Conservation (phyloP, 2,888 invertebrate species). For the Escarpia spicata region DNA sequence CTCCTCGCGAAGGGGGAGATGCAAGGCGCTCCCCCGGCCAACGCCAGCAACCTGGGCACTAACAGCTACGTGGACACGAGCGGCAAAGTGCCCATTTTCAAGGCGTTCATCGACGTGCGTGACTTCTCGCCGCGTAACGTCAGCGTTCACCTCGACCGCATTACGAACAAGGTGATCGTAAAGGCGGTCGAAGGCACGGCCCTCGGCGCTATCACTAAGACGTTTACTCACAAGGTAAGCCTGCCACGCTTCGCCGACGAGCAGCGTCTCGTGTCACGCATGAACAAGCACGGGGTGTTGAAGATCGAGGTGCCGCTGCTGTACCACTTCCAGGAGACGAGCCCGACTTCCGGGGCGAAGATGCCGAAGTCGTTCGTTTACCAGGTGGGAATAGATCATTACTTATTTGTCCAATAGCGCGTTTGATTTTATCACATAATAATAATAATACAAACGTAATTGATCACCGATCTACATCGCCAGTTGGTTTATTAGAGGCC, state of each 20-base stretch:
- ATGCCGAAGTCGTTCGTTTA: conserved; percentile 37
- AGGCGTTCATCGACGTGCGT: conserved; percentile 42
- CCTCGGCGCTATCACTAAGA: conserved; percentile 30
- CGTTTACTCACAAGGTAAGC: conserved; percentile 40
- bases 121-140: conserved; percentile 37
- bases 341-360: background rate
- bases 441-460: too few species aligned
- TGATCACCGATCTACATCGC: too few species aligned
- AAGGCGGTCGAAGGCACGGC: conserved; percentile 23
- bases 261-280: conserved; percentile 31
- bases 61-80: conserved; percentile 42
- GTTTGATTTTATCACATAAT: background rate
- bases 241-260: conserved; percentile 43
- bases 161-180: conserved; percentile 34
- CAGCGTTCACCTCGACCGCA: conserved; percentile 39
- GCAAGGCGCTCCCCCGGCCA: background rate
- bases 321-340: conserved; percentile 40
- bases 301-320: conserved; percentile 41
- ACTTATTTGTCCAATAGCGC: background rate
- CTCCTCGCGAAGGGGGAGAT: conserved; percentile 20
- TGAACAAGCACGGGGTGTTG: conserved; percentile 37
- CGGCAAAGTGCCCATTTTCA: conserved; percentile 37
- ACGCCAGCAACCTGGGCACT: background rate
- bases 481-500: too few species aligned
- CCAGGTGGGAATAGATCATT: conserved; percentile 28